Conservation (phyloP, 2,888 invertebrate species). For the Pandemis corylana region DNA sequence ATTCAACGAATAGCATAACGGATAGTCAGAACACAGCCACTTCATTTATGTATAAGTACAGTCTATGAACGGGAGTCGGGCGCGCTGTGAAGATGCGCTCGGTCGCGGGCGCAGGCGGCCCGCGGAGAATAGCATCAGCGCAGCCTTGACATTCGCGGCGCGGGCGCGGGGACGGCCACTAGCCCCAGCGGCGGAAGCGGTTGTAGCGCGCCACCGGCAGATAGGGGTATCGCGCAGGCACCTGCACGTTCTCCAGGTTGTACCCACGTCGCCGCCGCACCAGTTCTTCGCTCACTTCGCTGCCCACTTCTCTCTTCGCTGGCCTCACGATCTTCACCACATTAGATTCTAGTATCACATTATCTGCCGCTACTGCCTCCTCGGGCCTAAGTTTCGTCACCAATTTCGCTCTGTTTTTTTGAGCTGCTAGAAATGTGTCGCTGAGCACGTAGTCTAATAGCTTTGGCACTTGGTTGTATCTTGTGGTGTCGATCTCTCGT, state of each 20-base stretch:
- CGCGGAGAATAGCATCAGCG: constrained; percentile 61
- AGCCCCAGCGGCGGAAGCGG: constrained; percentile 80
- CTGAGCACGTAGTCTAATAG: constrained; percentile 69
- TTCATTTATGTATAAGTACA: constrained; percentile 62
- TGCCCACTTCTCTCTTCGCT: constrained; percentile 56
- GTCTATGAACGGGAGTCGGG: constrained; percentile 57
- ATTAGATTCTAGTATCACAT: constrained; percentile 77
- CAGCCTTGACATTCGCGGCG: constrained; percentile 78
- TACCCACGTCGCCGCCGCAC: constrained; percentile 77
- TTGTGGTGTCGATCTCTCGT: constrained; percentile 72
- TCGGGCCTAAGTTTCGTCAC: constrained; percentile 72
- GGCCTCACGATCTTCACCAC: constrained; percentile 72
- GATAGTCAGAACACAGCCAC: constrained; percentile 81
- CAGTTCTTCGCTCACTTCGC: constrained; percentile 59
- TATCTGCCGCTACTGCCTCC: constrained; percentile 73
- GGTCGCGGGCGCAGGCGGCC: constrained; percentile 51
- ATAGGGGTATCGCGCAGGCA: constrained; percentile 80
- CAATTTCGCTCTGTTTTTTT: constrained; percentile 74
- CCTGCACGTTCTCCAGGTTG: constrained; percentile 80
- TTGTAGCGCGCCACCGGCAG: constrained; percentile 74
- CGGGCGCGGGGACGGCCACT: constrained; percentile 58
- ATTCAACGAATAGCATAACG: constrained; percentile 60
- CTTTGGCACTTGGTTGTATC: constrained; percentile 71
- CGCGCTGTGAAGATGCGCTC: constrained; percentile 57
- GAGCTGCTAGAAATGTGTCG: constrained; percentile 64